Evolutionary conservation across 2,113 vertebrate species (phyloP), one percentile per base, ranked within the genome.

Genomic region (Oncorhynchus nerka): DNA sequence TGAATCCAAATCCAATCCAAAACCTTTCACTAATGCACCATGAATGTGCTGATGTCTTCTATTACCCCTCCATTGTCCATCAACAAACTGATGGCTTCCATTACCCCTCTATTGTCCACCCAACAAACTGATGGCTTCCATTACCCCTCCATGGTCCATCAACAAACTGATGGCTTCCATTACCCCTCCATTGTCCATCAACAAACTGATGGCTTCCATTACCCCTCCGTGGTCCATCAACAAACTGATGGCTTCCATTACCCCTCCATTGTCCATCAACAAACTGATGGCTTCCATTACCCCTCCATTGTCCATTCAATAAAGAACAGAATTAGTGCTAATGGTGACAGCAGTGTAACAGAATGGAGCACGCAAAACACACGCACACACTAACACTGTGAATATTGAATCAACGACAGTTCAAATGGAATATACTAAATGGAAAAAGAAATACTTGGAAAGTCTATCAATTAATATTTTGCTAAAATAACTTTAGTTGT

Each of bases 251-350:
- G 81, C 79, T 77, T 87, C 80, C 71, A 85, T 84, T 79, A 76
- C 73, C 71, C 64, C 32, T 75, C 62, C 77, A 79, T 83, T 85
- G 81, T 78, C 81, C 72, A n/a, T 22, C 62, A 32, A 75, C 39
- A 84, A 87, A 83, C 32, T 6, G 32, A 34, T 68, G 74, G 81
- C 81, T 79, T 85, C 80, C 70, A 85, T 84, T 79, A 75, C 73
- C 71, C 64, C 45, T 75, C 62, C 79, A 79, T 83, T 85, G 81
- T 81, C 83, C 72, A n/a, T 71, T 45, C 62, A 75, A 75, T 39
- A 84, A 87, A 83, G 75, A 81, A 82, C 78, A 84, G 77, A 77
- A 83, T 87, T 83, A 84, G 81, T 76, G 79, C 74, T 83, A 79
- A 79, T 81, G 74, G 71, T 81, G 71, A 83, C 79, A 76, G 75